phyloP scores from a whole-genome alignment of 1,140 invertebrate species.

The Luehdorfia chinensis region DNA sequence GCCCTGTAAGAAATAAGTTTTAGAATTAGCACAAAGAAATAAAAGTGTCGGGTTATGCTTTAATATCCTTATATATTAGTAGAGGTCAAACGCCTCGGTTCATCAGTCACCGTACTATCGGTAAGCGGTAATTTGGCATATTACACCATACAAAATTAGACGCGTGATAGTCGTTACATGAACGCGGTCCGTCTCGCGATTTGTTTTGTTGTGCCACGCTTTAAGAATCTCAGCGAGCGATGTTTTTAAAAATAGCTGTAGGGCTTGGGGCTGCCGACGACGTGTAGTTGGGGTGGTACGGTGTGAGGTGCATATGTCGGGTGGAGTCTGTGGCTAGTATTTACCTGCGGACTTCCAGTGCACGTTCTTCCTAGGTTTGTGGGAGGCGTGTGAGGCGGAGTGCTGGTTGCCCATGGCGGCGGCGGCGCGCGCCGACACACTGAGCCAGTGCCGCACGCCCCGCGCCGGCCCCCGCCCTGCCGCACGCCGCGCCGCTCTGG shows the following conservation, averaged over 20 bases:
- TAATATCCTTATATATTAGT: constrained; percentile 8
- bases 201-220: constrained; percentile 75
- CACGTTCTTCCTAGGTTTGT: constrained; percentile 81
- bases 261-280: constrained; percentile 37
- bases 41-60: no score
- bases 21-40: constrained; percentile 9
- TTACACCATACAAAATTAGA: constrained; percentile 60
- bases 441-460: constrained; percentile 42
- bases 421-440: constrained; percentile 65
- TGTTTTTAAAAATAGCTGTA: constrained; percentile 68
- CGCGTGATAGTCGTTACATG: constrained; percentile 60
- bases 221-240: constrained; percentile 59
- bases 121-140: constrained; percentile 46
- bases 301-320: constrained; percentile 17
- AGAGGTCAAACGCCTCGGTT: constrained; percentile 23
- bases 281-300: constrained; percentile 18
- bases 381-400: constrained; percentile 56
- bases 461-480: constrained; percentile 28
- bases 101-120: constrained; percentile 19
- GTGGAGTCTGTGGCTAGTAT: constrained; percentile 26
- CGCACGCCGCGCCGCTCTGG: constrained; percentile 37
- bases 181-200: constrained; percentile 58
- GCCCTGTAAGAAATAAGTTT: constrained; percentile 77
- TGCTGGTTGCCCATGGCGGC: constrained; percentile 75
- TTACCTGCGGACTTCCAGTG: constrained; percentile 85